Evolutionary conservation across 2,888 invertebrate species (phyloP), one percentile per base, ranked within the genome.

Genomic region (Psococerastis gibbosa): DNA sequence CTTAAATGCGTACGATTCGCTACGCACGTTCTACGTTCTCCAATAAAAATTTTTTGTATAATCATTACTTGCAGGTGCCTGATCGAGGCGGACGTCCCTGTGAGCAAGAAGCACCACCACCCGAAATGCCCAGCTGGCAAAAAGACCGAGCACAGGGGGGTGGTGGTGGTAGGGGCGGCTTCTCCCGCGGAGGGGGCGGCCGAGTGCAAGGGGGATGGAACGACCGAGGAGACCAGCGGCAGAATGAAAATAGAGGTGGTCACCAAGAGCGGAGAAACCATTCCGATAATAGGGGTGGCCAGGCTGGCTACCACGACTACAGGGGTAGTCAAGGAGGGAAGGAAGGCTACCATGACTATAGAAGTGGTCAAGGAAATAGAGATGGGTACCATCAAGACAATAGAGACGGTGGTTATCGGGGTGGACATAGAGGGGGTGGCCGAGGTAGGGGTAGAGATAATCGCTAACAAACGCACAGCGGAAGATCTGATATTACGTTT

Each of bases 111-210:
- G 79, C 88, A 0, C 95, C 95, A 0, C 89, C 92, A 0, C 92
- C 92, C 0, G 95, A 95, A 65, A 94, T 95, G 91, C 95, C 95
- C 0, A 78, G 88, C 0, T 95, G 94, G 87, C 77, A 79, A 55
- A 83, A 87, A 55, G 50, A 53, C 38, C 50, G 52, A 27, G 52
- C 52, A 43, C 52, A 55, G 8, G 52, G 51, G 9, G 48, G 50
- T 2, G 52, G 53, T 31, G 49, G 52, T 23, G 43, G 52, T 56
- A 58, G 61, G 41, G 56, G 52, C 44, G 56, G 57, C 45, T 50
- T 57, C 20, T 52, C 54, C 16, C 53, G 56, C n/a, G 50, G 52
- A 22, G 49, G 53, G 46, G 48, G 54, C 45, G 52, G 53, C 9
- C 53, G 52, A 9, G 51, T 54, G 23, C 35, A 52, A 35, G 53